Evolutionary conservation across 2,113 vertebrate genomes (phyloP).

Genomic region (Urocitellus parryii): DNA sequence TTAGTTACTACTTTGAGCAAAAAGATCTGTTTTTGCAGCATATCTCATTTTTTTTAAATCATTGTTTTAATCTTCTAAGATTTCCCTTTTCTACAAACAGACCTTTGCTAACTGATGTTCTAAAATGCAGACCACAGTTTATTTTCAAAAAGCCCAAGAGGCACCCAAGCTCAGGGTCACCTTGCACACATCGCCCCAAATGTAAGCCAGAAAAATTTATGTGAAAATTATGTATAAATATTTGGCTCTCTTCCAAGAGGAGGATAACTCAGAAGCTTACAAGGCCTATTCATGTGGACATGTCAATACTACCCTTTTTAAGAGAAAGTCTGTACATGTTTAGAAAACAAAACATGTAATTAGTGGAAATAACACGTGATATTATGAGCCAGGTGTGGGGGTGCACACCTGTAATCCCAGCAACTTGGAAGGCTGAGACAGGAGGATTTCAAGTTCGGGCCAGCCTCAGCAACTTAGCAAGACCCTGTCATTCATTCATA

Average conservation of each 20-base stretch:
- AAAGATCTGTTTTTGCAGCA: conserved; percentile 6
- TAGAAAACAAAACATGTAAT: conserved; percentile 8
- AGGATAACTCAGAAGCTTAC: not conserved
- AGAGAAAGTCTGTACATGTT: not conserved
- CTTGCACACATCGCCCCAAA: not conserved
- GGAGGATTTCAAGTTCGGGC: no score
- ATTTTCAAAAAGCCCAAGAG: not conserved
- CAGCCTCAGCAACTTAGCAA: no score
- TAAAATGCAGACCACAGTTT: not conserved
- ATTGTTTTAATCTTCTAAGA: not conserved
- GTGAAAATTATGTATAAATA: not conserved
- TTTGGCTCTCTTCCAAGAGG: not conserved
- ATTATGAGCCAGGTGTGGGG: not conserved
- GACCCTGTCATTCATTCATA: no score
- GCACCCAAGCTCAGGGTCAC: not conserved
- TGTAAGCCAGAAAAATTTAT: not conserved
- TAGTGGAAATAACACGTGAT: not conserved
- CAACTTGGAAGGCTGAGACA: no score
- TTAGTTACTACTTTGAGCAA: not conserved
- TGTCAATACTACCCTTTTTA: not conserved
- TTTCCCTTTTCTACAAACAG: not conserved
- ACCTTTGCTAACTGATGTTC: not conserved
- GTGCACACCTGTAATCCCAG: no score
- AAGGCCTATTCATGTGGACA: not conserved
- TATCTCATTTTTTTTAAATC: not conserved